These are phyloP conservation scores for Pleuronectes platessa DNA, from an alignment of 2,113 vertebrate genomes.

Conservation along the genomic window DNA sequence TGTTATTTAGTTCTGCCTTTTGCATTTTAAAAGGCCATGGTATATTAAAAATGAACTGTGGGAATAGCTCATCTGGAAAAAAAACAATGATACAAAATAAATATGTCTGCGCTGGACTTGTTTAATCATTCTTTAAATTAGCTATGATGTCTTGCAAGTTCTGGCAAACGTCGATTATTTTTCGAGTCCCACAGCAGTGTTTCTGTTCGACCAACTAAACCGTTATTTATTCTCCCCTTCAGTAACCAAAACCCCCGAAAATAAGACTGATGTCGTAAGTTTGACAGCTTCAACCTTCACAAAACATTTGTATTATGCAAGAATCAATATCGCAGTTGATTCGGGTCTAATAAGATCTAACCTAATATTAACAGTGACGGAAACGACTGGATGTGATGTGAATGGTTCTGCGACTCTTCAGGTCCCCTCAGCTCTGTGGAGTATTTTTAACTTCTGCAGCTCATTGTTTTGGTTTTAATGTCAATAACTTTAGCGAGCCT, in stretches of 20 bases:
- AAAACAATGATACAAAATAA: background rate
- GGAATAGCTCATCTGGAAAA: background rate
- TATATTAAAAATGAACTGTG: background rate
- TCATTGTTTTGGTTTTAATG: background rate
- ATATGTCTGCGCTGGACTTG: constrained; percentile 4
- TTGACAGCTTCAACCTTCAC: background rate
- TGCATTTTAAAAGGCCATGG: constrained; percentile 7
- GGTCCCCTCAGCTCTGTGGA: no score
- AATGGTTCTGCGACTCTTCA: no score
- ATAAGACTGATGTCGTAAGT: background rate
- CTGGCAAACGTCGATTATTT: background rate
- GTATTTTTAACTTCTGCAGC: background rate
- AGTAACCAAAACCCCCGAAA: background rate
- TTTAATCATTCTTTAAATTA: constrained; percentile 31
- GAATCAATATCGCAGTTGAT: no score
- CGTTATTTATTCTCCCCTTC: background rate
- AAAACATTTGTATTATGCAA: no score
- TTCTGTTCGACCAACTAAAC: background rate
- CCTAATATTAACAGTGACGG: no score
- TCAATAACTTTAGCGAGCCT: background rate
- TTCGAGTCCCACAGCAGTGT: background rate
- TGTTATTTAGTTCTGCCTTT: constrained; percentile 1
- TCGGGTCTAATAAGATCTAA: no score
- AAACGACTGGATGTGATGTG: no score
- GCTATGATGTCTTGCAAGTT: constrained; percentile 7